Evolutionary conservation across 2,797 vertebrate species (phyloP).

Genomic region (Zenarchopterus dispar): DNA sequence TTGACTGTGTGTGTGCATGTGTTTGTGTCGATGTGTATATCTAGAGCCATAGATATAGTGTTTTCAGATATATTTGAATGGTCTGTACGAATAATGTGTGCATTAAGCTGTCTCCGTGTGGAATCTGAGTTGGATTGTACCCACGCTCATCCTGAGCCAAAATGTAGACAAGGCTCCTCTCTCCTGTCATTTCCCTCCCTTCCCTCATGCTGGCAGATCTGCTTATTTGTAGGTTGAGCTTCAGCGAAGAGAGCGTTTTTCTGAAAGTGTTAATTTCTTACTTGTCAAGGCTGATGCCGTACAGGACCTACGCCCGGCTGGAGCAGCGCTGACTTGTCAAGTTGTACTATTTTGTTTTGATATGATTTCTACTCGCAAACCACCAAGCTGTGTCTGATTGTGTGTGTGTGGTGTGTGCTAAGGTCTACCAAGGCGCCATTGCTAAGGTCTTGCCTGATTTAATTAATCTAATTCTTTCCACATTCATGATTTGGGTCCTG

Average conservation of each 20-base stretch:
- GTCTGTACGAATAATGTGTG: constrained; percentile 34
- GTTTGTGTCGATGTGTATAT: constrained; percentile 2
- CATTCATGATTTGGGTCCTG: constrained; percentile 51
- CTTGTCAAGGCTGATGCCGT: constrained; percentile 49
- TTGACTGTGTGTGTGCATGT: constrained; percentile 25
- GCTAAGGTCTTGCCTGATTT: constrained; percentile 54
- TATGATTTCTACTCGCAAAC: constrained; percentile 36
- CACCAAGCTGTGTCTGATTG: constrained; percentile 17
- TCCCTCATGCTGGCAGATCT: constrained; percentile 34
- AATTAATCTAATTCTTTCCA: constrained; percentile 74
- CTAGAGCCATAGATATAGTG: too few species aligned
- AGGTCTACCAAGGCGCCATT: constrained; percentile 49
- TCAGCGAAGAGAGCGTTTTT: constrained; percentile 18
- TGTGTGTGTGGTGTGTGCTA: constrained; percentile 21
- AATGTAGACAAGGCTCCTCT: constrained; percentile 61
- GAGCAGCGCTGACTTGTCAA: constrained; percentile 11
- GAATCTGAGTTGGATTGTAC: constrained; percentile 49
- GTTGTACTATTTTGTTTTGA: constrained; percentile 39
- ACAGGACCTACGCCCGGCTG: constrained; percentile 42
- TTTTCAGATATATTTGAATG: too few species aligned
- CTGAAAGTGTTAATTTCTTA: constrained; percentile 37
- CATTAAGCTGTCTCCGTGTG: constrained; percentile 42
- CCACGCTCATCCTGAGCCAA: constrained; percentile 54
- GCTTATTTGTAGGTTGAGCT: constrained; percentile 30
- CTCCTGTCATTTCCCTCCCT: constrained; percentile 63